Percentiles rank a stretch among this genome's conserved stretches.
Conservation (phyloP, 2,797 vertebrate species). For the Petrocephalus schoutedeni region DNA sequence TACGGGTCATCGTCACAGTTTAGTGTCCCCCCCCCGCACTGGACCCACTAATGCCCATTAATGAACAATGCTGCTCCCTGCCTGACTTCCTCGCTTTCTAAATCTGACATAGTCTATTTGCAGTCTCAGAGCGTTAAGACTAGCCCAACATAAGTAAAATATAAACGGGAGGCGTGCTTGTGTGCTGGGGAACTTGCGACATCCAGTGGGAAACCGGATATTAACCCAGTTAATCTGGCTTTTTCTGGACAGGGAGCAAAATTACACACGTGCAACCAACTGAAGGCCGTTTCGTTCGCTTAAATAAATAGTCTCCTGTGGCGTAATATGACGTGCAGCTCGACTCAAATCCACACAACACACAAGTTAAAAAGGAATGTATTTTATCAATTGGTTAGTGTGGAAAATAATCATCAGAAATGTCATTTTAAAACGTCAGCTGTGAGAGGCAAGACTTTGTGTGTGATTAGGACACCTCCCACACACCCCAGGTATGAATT, state of each 20-base stretch:
- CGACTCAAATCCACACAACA: background rate
- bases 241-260: background rate
- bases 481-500: constrained; percentile 3
- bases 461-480: background rate
- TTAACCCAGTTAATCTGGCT: background rate
- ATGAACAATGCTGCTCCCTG: background rate
- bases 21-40: background rate
- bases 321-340: background rate
- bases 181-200: constrained; percentile 24
- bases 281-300: background rate
- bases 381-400: background rate
- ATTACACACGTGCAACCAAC: background rate
- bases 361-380: background rate
- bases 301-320: background rate
- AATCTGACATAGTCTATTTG: background rate
- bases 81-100: background rate
- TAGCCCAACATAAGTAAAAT: background rate
- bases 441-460: background rate
- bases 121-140: background rate
- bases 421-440: background rate
- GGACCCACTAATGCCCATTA: background rate
- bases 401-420: background rate
- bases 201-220: constrained; percentile 23
- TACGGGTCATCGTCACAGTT: background rate
- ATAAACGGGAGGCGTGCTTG: background rate